phyloP scores from a whole-genome alignment of 2,113 vertebrate species.

The Phasianus colchicus region DNA sequence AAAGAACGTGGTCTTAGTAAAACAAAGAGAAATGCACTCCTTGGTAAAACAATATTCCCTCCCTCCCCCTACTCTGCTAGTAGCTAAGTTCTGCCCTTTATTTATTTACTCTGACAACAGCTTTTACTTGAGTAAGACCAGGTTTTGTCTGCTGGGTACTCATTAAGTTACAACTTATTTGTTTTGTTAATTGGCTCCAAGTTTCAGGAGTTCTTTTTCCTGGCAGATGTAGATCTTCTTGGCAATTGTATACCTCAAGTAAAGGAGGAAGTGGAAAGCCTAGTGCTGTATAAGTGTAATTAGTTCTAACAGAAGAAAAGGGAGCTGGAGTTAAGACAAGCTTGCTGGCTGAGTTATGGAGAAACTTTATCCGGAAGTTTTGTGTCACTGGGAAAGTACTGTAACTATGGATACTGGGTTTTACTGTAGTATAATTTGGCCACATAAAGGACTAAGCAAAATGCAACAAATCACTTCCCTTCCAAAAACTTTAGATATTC shows the following conservation, averaged over 20 bases:
- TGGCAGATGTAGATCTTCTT: slow-evolving; percentile 42
- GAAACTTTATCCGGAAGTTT: slow-evolving; percentile 54
- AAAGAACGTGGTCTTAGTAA: slow-evolving; percentile 52
- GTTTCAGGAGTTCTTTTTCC: neutral
- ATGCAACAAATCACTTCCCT: slow-evolving; percentile 69
- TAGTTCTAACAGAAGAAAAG: slow-evolving; percentile 55
- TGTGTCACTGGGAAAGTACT: slow-evolving; percentile 58
- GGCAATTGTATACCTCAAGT: slow-evolving; percentile 31
- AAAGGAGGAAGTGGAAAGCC: slow-evolving; percentile 29
- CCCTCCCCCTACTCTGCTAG: neutral
- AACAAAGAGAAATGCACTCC: slow-evolving; percentile 32
- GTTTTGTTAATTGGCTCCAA: slow-evolving; percentile 55
- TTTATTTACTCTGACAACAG: slow-evolving; percentile 36
- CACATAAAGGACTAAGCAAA: slow-evolving; percentile 59
- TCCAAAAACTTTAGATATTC: slow-evolving; percentile 66
- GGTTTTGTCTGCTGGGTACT: neutral
- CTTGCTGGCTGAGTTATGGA: slow-evolving; percentile 52
- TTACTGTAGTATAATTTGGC: slow-evolving; percentile 66
- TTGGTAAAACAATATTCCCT: slow-evolving; percentile 33
- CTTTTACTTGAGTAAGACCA: slow-evolving; percentile 23
- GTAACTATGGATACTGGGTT: slow-evolving; percentile 71
- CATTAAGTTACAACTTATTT: slow-evolving; percentile 47
- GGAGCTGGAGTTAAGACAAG: slow-evolving; percentile 46
- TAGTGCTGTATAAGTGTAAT: neutral
- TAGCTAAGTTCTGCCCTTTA: neutral